Evolutionary conservation across 2,113 vertebrate species (phyloP).

Genomic region (Rhinoderma darwinii): DNA sequence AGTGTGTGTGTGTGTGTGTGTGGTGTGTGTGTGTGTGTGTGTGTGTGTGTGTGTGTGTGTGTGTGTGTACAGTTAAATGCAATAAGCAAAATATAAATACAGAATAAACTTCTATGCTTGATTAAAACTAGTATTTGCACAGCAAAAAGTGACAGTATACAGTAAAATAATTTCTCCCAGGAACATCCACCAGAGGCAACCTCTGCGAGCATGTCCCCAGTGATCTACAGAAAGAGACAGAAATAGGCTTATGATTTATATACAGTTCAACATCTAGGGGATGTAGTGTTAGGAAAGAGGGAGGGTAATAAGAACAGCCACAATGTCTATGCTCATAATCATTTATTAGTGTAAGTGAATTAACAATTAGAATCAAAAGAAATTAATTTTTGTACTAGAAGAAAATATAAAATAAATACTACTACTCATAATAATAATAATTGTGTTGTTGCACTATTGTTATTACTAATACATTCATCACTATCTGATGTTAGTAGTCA

Average conservation of each 20-base stretch:
- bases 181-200: constrained; percentile 50
- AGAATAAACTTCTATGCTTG: background rate
- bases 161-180: constrained; percentile 34
- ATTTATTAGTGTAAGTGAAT: background rate
- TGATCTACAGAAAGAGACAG: constrained; percentile 42
- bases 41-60: background rate
- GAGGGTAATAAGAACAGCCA: constrained; percentile 37
- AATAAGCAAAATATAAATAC: background rate
- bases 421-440: background rate
- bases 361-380: background rate
- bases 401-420: background rate
- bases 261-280: constrained; percentile 40
- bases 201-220: constrained; percentile 27
- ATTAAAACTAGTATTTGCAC: constrained; percentile 3
- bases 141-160: constrained; percentile 32
- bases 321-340: background rate
- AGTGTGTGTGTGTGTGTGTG: background rate
- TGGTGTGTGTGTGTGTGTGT: background rate
- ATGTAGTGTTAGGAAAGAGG: constrained; percentile 15
- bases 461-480: background rate
- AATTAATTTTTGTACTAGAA: background rate
- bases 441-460: too few relatives aligned
- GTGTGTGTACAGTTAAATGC: background rate
- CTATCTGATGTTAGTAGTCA: background rate
- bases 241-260: constrained; percentile 57